Conservation (phyloP, 2,113 vertebrate species). For the Platysternon megacephalum region DNA sequence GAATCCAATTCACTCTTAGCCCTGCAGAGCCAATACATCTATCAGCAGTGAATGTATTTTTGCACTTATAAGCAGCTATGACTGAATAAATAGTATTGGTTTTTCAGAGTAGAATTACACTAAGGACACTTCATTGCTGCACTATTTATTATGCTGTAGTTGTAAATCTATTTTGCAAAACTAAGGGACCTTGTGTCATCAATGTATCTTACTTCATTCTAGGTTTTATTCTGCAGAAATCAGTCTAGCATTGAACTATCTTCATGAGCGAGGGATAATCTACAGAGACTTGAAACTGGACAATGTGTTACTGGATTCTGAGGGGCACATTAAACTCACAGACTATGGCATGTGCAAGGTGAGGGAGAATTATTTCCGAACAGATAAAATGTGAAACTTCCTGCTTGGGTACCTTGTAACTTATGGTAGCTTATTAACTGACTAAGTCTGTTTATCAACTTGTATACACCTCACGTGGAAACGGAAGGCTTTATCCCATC, state of each 20-base stretch:
- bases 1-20: neutral
- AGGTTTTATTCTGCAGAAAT: conserved; percentile 99
- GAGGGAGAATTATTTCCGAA: neutral
- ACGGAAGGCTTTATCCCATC: neutral
- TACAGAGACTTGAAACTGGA: conserved; percentile 99
- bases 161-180: neutral
- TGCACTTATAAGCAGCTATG: neutral
- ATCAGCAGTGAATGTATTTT: neutral
- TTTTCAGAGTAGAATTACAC: neutral
- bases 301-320: conserved; percentile 97
- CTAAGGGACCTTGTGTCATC: neutral
- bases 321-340: conserved; percentile 99
- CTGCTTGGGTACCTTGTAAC: neutral
- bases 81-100: neutral
- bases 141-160: neutral
- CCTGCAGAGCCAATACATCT: neutral
- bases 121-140: neutral
- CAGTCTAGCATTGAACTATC: conserved; percentile 97
- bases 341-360: conserved; percentile 99
- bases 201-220: conserved; percentile 37
- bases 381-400: neutral
- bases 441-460: neutral
- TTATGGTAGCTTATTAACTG: neutral
- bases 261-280: conserved; percentile 98
- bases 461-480: neutral